phyloP scores from a whole-genome alignment of 2,113 vertebrate genomes.

The Rhadina sibilatrix region DNA sequence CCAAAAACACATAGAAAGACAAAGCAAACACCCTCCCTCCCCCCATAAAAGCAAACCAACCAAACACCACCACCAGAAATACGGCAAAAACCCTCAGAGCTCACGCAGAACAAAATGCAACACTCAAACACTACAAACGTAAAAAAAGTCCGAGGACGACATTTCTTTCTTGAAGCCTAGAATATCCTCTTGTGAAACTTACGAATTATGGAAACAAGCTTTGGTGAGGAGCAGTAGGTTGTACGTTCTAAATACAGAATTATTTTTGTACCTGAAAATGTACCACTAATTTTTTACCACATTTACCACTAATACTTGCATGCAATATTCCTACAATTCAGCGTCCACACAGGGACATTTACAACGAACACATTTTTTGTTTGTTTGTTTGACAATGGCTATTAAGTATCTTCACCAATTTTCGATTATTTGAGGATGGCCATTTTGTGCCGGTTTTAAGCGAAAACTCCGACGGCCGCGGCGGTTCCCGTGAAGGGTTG shows the following conservation, averaged over 20 bases:
- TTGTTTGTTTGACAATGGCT: not conserved
- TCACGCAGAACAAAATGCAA: not conserved
- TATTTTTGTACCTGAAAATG: not conserved
- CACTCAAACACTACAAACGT: accelerated
- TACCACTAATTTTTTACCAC: too few relatives aligned
- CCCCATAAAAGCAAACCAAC: not conserved
- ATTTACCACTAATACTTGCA: not conserved
- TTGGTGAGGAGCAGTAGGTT: not conserved
- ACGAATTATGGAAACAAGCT: accelerated
- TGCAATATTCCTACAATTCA: not conserved
- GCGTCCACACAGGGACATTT: not conserved
- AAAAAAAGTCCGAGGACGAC: not conserved
- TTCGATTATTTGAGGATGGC: not conserved
- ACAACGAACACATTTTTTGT: too few relatives aligned
- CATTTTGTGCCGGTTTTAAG: not conserved
- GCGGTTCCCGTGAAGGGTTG: accelerated
- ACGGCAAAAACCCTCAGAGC: not conserved
- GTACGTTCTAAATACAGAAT: not conserved
- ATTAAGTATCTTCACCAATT: not conserved
- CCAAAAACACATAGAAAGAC: not conserved
- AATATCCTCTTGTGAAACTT: not conserved
- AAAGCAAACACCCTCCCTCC: not conserved
- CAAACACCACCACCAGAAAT: not conserved
- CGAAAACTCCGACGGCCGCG: not conserved
- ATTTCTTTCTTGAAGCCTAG: not conserved